Base-by-base conservation (phyloP, 2,888 invertebrate species). In the Hyles lineata region DNA sequence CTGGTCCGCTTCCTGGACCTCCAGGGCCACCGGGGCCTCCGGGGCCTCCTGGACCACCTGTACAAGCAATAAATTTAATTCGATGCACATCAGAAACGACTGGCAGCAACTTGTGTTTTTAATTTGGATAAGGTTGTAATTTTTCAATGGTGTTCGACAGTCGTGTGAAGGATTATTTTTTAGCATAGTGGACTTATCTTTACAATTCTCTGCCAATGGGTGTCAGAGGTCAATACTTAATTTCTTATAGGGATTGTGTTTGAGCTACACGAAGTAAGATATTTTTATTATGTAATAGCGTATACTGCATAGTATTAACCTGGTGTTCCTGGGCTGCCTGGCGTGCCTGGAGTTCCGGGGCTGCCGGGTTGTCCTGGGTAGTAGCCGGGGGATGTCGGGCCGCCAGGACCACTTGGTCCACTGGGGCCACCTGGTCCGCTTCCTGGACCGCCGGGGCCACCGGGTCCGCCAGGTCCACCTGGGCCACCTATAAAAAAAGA, bases 391-490 rank as follows among this genome's bases (percentile, higher is more conserved):
- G 78, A 76, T 17, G 77, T 77, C 21, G 80, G 96, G 62, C 94
- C 90, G 72, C 87, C 93, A 21, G 96, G 96, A 35, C 80, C 79
- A 9, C 71, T 70, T 1, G 78, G 76, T 15, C 77, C 77, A 2
- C 77, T 74, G 0, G 83, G 80, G n/a, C 79, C 76, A 7, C 79
- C 76, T 23, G 83, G 96, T 69, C 93, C 90, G 70, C 89, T 78
- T 21, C 80, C 80, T 70, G 82, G 82, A 72, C 81, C 81, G 50
- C 81, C 82, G 52, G 52, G 63, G 19, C 63, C 76, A 8, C 79
- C 77, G 19, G 83, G 96, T 67, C 93, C 90, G 70, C 89, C 94
- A 11, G 96, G 96, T 23, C 82, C 80, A 25, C 80, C 80, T 72
- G 82, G 82, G 71, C 81, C 81, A 35, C 81, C 82, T 69, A 11